These are phyloP conservation scores for Oscheius sp. DNA, from an alignment of 2,888 invertebrate genomes.

Conservation along the genomic window DNA sequence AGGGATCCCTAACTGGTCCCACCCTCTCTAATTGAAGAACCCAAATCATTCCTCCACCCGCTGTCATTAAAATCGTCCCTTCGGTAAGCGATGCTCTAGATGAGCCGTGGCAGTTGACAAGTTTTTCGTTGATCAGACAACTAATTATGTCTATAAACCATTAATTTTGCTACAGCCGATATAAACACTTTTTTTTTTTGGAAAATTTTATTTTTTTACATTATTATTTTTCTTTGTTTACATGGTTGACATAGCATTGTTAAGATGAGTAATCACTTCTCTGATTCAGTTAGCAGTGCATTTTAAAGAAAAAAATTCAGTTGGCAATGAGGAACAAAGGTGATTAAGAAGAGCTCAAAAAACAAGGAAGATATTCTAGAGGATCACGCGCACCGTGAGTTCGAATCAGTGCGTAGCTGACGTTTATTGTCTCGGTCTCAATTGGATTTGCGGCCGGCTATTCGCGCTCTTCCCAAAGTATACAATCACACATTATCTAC, in stretches of 20 bases:
- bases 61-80: conserved; percentile 2
- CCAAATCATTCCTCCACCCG: conserved; percentile 26
- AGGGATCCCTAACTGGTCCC: conserved; percentile 27
- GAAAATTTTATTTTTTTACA: no score
- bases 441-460: conserved; percentile 31
- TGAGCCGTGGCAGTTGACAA: no score
- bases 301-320: no score
- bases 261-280: no score
- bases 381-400: conserved; percentile 23
- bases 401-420: conserved; percentile 27
- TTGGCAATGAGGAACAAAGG: not conserved
- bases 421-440: conserved; percentile 31
- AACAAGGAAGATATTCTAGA: not conserved
- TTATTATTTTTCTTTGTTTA: no score
- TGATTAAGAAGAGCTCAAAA: not conserved
- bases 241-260: no score
- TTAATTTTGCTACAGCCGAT: no score
- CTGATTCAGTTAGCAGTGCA: no score
- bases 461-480: conserved; percentile 31
- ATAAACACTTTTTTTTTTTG: no score
- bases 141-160: no score
- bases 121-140: no score
- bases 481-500: conserved; percentile 30
- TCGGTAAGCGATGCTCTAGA: conserved; percentile 21
- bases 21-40: conserved; percentile 29